Evolutionary conservation across 1,140 invertebrate species (phyloP).

Genomic region (Atta texana): DNA sequence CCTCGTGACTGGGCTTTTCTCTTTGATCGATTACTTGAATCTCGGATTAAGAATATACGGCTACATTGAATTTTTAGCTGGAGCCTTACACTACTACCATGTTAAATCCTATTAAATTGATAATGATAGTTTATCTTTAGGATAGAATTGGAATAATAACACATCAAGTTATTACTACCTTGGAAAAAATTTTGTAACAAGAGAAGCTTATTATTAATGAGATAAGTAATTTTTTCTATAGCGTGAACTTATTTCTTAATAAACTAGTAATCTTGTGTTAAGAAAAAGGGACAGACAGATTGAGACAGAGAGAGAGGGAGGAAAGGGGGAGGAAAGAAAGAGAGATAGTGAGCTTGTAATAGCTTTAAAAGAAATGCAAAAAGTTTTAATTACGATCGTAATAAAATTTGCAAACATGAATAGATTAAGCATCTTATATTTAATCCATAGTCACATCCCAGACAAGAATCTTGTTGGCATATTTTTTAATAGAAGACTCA

Average conservation of each 20-base stretch:
- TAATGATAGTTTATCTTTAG: background rate
- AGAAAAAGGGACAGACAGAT: background rate
- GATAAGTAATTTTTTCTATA: slow-evolving; percentile 15
- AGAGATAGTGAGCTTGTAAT: slow-evolving; percentile 1
- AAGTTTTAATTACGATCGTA: slow-evolving; percentile 23
- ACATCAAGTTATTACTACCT: background rate
- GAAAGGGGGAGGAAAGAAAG: background rate
- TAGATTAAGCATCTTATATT: background rate
- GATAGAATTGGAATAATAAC: background rate
- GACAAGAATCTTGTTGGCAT: background rate
- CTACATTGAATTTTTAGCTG: background rate
- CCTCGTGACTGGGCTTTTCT: background rate
- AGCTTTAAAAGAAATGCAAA: slow-evolving; percentile 7
- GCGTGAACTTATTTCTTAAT: slow-evolving; percentile 30
- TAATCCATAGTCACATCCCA: background rate
- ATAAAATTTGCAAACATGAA: slow-evolving; percentile 13
- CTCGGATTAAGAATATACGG: background rate
- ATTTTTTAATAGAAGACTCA: background rate
- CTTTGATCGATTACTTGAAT: background rate
- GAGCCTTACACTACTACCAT: too few species aligned
- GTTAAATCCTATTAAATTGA: slow-evolving; percentile 9
- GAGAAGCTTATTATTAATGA: slow-evolving; percentile 38
- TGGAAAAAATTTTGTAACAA: slow-evolving; percentile 17
- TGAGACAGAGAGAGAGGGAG: background rate
- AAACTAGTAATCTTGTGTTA: background rate